Base-by-base conservation (phyloP, 2,113 vertebrate species). In the Bujurquina vittata region DNA sequence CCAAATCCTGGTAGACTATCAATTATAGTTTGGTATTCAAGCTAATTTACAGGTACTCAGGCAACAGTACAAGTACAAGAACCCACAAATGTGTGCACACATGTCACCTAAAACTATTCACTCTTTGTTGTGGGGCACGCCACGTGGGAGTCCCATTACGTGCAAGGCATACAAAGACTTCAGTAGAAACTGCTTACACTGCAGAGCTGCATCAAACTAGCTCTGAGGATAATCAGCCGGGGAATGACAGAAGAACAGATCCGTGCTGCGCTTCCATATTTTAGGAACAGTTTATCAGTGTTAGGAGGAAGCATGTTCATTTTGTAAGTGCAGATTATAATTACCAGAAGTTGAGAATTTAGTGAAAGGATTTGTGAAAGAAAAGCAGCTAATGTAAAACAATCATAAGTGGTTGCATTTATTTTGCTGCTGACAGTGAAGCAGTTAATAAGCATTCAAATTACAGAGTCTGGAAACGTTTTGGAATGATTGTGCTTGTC, bases 81-180 rank as follows among this genome's bases (percentile, higher is more conserved):
- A 33, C 61, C 6, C 46, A 54, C 23, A 58, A 8, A 17, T 46
- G 17, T 55, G 49, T 65, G 31, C 40, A 49, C 12, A 14, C 37
- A n/a, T 60, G 40, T 54, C 15, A 26, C 61, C 57, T 17, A 3
- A 31, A 37, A 23, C 37, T 67, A 18, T 17, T 58, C 81, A 10
- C 55, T 58, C 29, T 81, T 74, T 80, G 43, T 80, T 59, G 29
- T 31, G 55, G 29, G 23, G 40, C 43, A 63, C 79, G 31, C 84
- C 29, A 79, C 57, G 11, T 55, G 59, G 79, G 85, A 90, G 85
- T 55, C 69, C 31, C 54, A 56, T 54, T 83, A 91, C 87, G 86
- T 93, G 89, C 86, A 77, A 89, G 79, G 90, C 89, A 88, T 92
- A 62, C 89, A 88, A 83, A 91, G 72, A 81, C 20, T 76, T 90